These are phyloP conservation scores for Ostrea edulis DNA, from an alignment of 1,140 invertebrate species.

Conservation along the genomic window DNA sequence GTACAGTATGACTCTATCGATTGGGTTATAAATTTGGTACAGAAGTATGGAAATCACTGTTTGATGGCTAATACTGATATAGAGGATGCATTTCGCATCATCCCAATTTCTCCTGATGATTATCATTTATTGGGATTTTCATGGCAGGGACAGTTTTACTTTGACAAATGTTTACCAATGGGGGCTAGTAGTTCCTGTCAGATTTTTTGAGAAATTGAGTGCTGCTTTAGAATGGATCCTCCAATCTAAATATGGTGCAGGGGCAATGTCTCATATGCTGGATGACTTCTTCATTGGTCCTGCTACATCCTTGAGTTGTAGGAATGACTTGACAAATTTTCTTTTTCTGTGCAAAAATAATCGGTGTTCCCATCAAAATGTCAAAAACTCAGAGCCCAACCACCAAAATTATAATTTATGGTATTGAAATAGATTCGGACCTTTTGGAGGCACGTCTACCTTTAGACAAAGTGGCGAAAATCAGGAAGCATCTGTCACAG, in stretches of 20 bases:
- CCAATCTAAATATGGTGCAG: constrained; percentile 5
- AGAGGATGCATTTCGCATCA: background rate
- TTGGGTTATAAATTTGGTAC: too few species aligned
- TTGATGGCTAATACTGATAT: constrained; percentile 50
- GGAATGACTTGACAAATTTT: too few species aligned
- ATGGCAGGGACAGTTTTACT: too few species aligned
- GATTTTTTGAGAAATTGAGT: background rate
- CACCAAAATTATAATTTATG: constrained; percentile 50
- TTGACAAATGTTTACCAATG: background rate
- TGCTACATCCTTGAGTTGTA: too few species aligned
- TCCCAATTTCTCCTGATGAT: background rate
- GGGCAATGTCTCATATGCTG: constrained; percentile 49
- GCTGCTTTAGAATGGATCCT: constrained; percentile 49
- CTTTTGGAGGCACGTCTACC: constrained; percentile 18
- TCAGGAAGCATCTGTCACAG: too few species aligned
- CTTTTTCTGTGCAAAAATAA: constrained; percentile 44
- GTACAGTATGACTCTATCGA: too few species aligned
- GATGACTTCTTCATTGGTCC: constrained; percentile 63
- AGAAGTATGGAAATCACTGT: too few species aligned
- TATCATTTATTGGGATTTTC: constrained; percentile 14
- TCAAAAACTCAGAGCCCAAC: constrained; percentile 49
- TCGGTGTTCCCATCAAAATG: constrained; percentile 52
- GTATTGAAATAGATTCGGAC: constrained; percentile 48
- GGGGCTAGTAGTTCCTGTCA: background rate
- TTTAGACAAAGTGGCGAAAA: too few species aligned